Evolutionary conservation across 2,113 vertebrate genomes (phyloP).

Genomic region (Boulengeromyrus knoepffleri): DNA sequence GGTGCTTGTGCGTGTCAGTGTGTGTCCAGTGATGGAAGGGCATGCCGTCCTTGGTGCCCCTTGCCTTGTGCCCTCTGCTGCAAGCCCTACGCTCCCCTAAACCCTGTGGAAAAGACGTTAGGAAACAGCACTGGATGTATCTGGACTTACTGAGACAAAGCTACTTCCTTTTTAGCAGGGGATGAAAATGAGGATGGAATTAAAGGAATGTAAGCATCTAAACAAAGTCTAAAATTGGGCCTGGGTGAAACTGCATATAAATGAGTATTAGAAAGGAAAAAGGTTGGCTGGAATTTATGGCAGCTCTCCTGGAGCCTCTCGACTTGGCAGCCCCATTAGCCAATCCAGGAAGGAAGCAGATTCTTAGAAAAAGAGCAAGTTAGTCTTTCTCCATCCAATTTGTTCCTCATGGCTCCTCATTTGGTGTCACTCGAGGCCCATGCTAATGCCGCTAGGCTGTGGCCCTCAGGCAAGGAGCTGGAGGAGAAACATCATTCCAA

Average conservation of each 20-base stretch:
- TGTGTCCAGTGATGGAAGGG: neutral
- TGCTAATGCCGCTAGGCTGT: neutral
- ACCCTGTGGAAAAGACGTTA: neutral
- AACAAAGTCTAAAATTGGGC: neutral
- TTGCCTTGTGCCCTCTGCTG: neutral
- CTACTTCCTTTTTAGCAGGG: neutral
- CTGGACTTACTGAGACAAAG: neutral
- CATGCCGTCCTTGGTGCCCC: neutral
- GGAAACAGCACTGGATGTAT: neutral
- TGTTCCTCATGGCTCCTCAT: neutral
- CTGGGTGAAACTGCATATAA: neutral
- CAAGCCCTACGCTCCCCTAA: neutral
- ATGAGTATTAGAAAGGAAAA: neutral
- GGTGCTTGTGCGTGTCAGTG: neutral
- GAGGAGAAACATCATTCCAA: neutral
- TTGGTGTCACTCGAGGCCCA: neutral
- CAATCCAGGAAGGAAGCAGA: neutral
- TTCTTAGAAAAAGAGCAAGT: neutral
- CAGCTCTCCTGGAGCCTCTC: neutral
- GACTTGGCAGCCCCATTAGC: neutral
- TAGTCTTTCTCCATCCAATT: neutral
- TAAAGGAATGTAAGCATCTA: neutral
- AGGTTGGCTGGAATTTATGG: neutral
- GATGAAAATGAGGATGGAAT: neutral
- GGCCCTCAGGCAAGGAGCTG: neutral